Evolutionary conservation across 1,140 invertebrate species (phyloP).

Genomic region (Agrilus planipennis): DNA sequence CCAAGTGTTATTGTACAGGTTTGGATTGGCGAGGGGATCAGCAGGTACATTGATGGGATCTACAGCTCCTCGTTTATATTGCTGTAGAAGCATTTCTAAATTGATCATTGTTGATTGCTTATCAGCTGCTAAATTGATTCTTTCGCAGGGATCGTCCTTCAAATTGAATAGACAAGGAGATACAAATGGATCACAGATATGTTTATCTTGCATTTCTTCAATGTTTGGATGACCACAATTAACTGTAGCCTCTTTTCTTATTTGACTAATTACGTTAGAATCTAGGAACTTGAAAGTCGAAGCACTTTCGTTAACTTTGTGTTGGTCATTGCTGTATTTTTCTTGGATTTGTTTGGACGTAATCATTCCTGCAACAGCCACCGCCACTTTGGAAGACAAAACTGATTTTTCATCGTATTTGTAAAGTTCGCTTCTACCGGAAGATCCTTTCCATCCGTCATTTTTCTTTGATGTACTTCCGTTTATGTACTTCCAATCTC

Average conservation of each 20-base stretch:
- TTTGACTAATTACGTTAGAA: constrained; percentile 24
- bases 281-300: constrained; percentile 27
- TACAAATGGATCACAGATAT: constrained; percentile 39
- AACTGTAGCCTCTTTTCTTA: constrained; percentile 37
- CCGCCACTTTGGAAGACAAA: constrained; percentile 36
- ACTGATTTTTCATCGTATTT: constrained; percentile 36
- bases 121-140: constrained; percentile 47
- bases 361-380: constrained; percentile 35
- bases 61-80: constrained; percentile 37
- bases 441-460: constrained; percentile 48
- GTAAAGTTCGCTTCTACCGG: constrained; percentile 31
- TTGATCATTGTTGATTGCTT: constrained; percentile 35
- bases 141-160: constrained; percentile 63
- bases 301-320: constrained; percentile 5
- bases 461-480: constrained; percentile 41
- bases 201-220: constrained; percentile 15
- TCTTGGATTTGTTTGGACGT: constrained; percentile 34
- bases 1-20: constrained; percentile 42
- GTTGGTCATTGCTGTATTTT: constrained; percentile 15
- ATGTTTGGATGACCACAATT: constrained; percentile 21
- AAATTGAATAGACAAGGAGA: constrained; percentile 64
- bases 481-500: constrained; percentile 62
- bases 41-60: constrained; percentile 38
- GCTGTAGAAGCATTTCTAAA: constrained; percentile 36
- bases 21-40: constrained; percentile 45